phyloP scores from a whole-genome alignment of 2,797 vertebrate species.

The Danio kyathit region DNA sequence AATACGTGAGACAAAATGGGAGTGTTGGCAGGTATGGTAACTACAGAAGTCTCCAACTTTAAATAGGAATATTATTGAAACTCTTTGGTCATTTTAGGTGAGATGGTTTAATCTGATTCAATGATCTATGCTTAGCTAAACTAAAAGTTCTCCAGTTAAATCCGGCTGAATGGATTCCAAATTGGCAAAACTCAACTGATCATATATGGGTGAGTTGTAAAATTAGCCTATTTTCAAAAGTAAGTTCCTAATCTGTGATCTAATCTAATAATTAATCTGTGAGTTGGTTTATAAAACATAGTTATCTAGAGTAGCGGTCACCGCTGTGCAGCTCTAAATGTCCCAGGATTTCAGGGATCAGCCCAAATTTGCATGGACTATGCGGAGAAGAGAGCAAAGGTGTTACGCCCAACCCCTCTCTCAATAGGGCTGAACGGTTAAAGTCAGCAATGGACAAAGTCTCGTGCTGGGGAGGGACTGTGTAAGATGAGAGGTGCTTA shows the following conservation, averaged over 20 bases:
- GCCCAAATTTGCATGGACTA: slow-evolving; percentile 46
- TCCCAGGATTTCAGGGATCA: slow-evolving; percentile 33
- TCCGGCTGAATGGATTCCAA: too few relatives aligned
- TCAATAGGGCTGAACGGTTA: slow-evolving; percentile 28
- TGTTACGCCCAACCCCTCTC: slow-evolving; percentile 32
- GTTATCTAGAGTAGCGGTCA: not conserved
- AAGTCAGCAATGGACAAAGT: slow-evolving; percentile 70
- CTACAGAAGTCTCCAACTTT: too few relatives aligned
- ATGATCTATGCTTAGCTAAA: too few relatives aligned
- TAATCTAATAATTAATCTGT: slow-evolving; percentile 76
- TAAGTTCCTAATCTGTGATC: slow-evolving; percentile 62
- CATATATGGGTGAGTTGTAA: too few relatives aligned
- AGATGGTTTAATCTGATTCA: too few relatives aligned
- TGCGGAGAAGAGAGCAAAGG: slow-evolving; percentile 49
- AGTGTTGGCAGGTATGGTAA: too few relatives aligned
- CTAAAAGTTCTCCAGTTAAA: too few relatives aligned
- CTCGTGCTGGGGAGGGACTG: slow-evolving; percentile 67
- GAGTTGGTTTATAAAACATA: not conserved
- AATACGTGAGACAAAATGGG: too few relatives aligned
- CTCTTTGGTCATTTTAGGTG: too few relatives aligned
- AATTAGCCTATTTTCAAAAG: too few relatives aligned
- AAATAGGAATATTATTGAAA: too few relatives aligned
- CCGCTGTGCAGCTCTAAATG: not conserved
- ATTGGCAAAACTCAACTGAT: too few relatives aligned
- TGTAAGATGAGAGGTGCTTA: slow-evolving; percentile 84